Conservation (phyloP, 1,140 invertebrate species). For the Steinernema khuongi region DNA sequence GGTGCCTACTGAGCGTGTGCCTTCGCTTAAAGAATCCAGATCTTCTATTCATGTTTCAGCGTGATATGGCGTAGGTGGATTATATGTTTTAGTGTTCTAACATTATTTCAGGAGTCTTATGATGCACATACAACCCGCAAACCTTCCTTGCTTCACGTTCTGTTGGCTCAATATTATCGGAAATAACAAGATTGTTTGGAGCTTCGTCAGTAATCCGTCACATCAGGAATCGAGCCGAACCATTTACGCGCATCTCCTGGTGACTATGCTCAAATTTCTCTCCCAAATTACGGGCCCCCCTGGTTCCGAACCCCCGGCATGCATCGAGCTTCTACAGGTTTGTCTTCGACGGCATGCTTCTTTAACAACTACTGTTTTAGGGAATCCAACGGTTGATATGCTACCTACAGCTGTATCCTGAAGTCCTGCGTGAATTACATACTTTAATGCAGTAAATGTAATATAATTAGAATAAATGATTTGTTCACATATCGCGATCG, state of each 20-base stretch:
- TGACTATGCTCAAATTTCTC: background rate
- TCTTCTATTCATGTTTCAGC: background rate
- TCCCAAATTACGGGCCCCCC: background rate
- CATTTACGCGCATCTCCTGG: background rate
- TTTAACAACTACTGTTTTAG: background rate
- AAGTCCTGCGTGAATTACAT: no score
- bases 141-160: background rate
- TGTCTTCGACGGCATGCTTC: background rate
- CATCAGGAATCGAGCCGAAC: background rate
- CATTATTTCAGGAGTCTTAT: background rate
- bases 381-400: background rate
- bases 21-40: background rate
- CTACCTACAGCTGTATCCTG: background rate
- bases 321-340: no score
- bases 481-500: no score
- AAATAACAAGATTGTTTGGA: background rate
- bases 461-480: no score
- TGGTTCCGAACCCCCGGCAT: background rate
- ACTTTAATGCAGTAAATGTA: no score
- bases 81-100: background rate
- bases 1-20: background rate
- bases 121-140: background rate
- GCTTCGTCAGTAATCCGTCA: background rate
- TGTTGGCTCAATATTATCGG: background rate
- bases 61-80: background rate